Percentiles rank a stretch among this genome's conserved stretches.
phyloP scores from a whole-genome alignment of 2,888 invertebrate species.

The Linnaemya tessellans region DNA sequence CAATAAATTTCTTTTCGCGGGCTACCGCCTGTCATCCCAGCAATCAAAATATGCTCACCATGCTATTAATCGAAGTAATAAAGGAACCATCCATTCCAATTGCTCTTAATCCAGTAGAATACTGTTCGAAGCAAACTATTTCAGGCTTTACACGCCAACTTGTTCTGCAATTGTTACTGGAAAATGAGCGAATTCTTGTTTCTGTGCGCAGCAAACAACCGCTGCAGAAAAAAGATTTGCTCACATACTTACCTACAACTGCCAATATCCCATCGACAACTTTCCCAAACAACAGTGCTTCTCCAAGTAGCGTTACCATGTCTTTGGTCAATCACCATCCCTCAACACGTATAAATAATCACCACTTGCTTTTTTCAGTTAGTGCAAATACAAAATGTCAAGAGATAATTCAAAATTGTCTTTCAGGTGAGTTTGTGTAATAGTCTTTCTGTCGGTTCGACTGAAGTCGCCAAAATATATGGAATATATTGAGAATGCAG shows the following conservation, averaged over 20 bases:
- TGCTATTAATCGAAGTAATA: constrained; percentile 85
- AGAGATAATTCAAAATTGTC: constrained; percentile 88
- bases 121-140: constrained; percentile 83
- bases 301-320: constrained; percentile 76
- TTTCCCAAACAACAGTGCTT: constrained; percentile 58
- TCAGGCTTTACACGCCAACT: constrained; percentile 94
- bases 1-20: constrained; percentile 91
- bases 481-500: too few relatives aligned
- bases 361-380: constrained; percentile 89
- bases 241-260: constrained; percentile 74
- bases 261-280: constrained; percentile 64
- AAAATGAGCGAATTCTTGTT: constrained; percentile 92
- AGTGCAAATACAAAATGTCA: constrained; percentile 90
- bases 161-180: constrained; percentile 92
- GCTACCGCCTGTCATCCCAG: constrained; percentile 92
- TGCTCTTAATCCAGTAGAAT: constrained; percentile 17
- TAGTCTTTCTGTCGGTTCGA: not conserved
- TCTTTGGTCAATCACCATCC: constrained; percentile 85
- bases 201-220: constrained; percentile 85
- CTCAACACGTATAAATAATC: constrained; percentile 88
- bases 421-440: constrained; percentile 81
- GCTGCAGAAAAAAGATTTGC: constrained; percentile 79
- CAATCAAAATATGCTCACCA: constrained; percentile 93
- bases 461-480: too few relatives aligned
- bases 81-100: constrained; percentile 73